Evolutionary conservation across 2,113 vertebrate genomes (phyloP).

Genomic region (Equus quagga): DNA sequence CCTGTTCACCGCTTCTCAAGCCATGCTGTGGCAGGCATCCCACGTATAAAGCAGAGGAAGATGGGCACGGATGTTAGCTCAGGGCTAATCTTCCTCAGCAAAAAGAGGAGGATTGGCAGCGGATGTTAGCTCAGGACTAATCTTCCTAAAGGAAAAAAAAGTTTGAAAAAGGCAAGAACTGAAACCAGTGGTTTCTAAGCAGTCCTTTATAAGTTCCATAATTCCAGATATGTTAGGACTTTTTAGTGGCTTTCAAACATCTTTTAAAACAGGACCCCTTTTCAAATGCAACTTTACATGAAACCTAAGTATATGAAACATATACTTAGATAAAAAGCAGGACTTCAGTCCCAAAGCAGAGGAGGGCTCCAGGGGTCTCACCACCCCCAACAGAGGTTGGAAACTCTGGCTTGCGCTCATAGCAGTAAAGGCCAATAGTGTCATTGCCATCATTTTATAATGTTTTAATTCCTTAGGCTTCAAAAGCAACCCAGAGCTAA

Average conservation of each 20-base stretch:
- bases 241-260: constrained; percentile 24
- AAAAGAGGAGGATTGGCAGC: no score
- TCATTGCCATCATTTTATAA: background rate
- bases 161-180: background rate
- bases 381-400: background rate
- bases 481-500: constrained; percentile 48
- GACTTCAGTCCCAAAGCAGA: background rate
- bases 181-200: background rate
- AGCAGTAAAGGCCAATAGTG: background rate
- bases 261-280: constrained; percentile 38
- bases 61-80: no score
- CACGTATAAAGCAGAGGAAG: no score
- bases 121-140: no score
- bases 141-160: no score
- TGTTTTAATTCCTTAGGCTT: constrained; percentile 45
- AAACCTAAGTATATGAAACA: constrained; percentile 1
- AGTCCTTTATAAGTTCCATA: background rate
- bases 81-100: no score
- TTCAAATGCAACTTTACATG: constrained; percentile 23
- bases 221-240: background rate
- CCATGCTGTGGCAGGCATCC: no score
- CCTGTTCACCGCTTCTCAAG: no score
- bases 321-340: constrained; percentile 64
- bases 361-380: background rate
- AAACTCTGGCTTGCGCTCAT: background rate